These are phyloP conservation scores for Rhadina sibilatrix DNA, from an alignment of 2,113 vertebrate genomes.

Conservation along the genomic window DNA sequence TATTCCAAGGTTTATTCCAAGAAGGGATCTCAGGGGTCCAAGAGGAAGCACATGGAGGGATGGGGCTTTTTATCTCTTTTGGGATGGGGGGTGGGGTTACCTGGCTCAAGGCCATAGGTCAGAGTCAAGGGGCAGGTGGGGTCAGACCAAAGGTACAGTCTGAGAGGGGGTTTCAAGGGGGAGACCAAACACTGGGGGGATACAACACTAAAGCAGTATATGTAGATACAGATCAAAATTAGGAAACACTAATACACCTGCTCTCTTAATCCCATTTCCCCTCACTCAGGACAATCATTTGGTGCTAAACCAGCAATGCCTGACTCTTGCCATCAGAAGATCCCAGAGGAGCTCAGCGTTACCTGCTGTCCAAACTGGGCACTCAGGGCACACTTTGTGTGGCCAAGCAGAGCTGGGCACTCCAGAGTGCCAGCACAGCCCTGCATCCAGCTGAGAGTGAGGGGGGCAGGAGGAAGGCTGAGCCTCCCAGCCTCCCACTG, in stretches of 20 bases:
- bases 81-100: too few relatives aligned
- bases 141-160: too few relatives aligned
- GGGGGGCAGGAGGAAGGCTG: not conserved
- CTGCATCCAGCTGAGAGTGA: accelerated
- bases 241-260: not conserved
- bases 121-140: too few relatives aligned
- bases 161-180: too few relatives aligned
- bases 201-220: not conserved
- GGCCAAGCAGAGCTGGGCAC: accelerated
- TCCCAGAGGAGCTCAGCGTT: not conserved
- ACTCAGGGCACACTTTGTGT: not conserved
- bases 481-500: not conserved
- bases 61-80: too few relatives aligned
- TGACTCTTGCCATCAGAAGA: not conserved
- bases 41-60: too few relatives aligned
- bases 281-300: not conserved
- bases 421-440: not conserved
- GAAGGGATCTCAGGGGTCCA: too few relatives aligned
- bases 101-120: too few relatives aligned
- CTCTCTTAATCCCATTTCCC: not conserved
- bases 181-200: too few relatives aligned
- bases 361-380: not conserved
- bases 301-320: not conserved
- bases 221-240: not conserved
- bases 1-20: too few relatives aligned